These are phyloP conservation scores for Platycheirus rosarum DNA, from an alignment of 2,888 invertebrate genomes.

Conservation along the genomic window DNA sequence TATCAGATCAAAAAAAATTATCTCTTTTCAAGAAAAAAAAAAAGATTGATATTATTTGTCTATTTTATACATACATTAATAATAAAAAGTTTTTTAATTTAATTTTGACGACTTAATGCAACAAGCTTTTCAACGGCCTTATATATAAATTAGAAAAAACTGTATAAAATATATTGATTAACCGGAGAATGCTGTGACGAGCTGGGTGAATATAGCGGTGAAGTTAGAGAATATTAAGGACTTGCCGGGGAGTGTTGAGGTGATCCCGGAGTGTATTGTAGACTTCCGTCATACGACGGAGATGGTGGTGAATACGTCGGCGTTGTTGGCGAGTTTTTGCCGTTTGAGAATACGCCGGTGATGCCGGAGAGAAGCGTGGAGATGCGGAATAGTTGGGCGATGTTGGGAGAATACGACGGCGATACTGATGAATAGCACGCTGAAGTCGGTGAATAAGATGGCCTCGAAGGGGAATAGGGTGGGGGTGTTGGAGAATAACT, in stretches of 20 bases:
- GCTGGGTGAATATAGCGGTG: slow-evolving; percentile 92
- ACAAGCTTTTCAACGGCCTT: slow-evolving; percentile 6
- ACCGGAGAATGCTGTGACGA: slow-evolving; percentile 89
- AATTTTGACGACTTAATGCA: not conserved
- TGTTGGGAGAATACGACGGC: slow-evolving; percentile 87
- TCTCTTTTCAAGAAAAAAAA: too few relatives aligned
- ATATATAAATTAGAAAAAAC: not conserved
- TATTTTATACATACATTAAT: slow-evolving; percentile 15
- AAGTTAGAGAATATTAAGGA: slow-evolving; percentile 91
- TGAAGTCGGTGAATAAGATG: slow-evolving; percentile 89
- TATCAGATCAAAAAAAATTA: too few relatives aligned
- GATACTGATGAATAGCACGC: slow-evolving; percentile 87
- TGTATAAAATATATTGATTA: slow-evolving; percentile 83
- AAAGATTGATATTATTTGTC: too few relatives aligned
- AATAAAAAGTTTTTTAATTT: slow-evolving; percentile 20
- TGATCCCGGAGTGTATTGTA: slow-evolving; percentile 93
- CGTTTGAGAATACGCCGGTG: slow-evolving; percentile 92
- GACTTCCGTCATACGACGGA: slow-evolving; percentile 90
- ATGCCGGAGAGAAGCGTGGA: slow-evolving; percentile 87
- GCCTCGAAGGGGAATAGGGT: slow-evolving; percentile 91
- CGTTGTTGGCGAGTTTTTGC: slow-evolving; percentile 91
- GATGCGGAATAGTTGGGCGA: slow-evolving; percentile 81
- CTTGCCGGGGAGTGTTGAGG: slow-evolving; percentile 93
- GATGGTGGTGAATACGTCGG: slow-evolving; percentile 93
- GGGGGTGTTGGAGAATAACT: slow-evolving; percentile 92